Percentiles rank a stretch among this genome's conserved stretches.
phyloP scores from a whole-genome alignment of 1,140 invertebrate genomes.

The Orussus abietinus region DNA sequence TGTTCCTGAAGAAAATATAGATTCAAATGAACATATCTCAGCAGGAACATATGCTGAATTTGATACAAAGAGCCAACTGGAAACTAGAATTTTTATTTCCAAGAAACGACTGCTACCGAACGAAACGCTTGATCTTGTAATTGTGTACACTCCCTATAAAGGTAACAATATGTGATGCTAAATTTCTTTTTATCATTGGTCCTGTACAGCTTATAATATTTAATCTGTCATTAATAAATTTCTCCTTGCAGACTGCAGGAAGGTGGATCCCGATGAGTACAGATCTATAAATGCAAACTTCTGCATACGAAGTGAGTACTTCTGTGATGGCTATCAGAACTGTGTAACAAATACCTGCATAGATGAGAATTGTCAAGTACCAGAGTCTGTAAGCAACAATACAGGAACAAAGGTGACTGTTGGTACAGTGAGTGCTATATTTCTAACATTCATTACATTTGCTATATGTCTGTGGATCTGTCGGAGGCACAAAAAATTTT shows the following conservation, averaged over 20 bases:
- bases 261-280: constrained; percentile 6
- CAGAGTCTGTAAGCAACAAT: constrained; percentile 26
- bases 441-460: constrained; percentile 45
- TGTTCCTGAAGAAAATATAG: constrained; percentile 24
- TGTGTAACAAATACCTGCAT: constrained; percentile 33
- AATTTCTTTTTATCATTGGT: neutral
- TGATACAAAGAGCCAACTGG: neutral
- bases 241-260: constrained; percentile 7
- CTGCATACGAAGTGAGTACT: constrained; percentile 37
- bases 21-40: neutral
- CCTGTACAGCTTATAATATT: neutral
- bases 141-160: constrained; percentile 39
- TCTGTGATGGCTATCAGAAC: constrained; percentile 43
- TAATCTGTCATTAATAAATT: constrained; percentile 6
- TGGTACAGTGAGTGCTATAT: constrained; percentile 41
- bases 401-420: constrained; percentile 45
- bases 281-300: constrained; percentile 10
- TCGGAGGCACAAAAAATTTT: constrained; percentile 40
- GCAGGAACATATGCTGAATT: neutral
- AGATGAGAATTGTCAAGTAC: constrained; percentile 38
- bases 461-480: constrained; percentile 45
- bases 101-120: constrained; percentile 18
- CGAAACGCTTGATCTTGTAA: constrained; percentile 29
- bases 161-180: constrained; percentile 19
- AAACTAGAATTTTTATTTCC: constrained; percentile 42